Conservation (phyloP, 2,888 invertebrate species). For the Lasioglossum pauxillum region DNA sequence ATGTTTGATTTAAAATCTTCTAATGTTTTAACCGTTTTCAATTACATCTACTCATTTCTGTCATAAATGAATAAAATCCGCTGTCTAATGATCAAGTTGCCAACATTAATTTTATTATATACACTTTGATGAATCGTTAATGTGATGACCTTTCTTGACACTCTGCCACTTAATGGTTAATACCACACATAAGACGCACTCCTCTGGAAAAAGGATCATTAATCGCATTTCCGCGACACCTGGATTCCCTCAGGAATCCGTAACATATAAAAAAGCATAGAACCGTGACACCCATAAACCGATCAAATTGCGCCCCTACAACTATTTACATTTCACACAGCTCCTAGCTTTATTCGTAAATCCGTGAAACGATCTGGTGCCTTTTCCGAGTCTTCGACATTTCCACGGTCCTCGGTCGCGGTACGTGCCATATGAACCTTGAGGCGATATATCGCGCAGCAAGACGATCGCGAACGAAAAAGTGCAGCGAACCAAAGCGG, state of each 20-base stretch:
- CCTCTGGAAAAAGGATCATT: not conserved
- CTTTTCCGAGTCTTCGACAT: slow-evolving; percentile 77
- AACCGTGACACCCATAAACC: slow-evolving; percentile 14
- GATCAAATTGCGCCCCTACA: not conserved
- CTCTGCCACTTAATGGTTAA: not conserved
- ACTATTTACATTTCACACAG: slow-evolving; percentile 49
- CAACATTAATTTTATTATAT: not conserved
- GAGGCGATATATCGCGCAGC: slow-evolving; percentile 72
- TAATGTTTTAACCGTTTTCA: too few relatives aligned
- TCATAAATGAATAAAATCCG: too few relatives aligned
- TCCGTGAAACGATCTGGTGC: slow-evolving; percentile 42
- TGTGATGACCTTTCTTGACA: not conserved
- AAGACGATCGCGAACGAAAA: slow-evolving; percentile 31
- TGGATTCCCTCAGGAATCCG: too few relatives aligned
- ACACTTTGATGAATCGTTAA: not conserved
- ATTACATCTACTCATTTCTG: too few relatives aligned
- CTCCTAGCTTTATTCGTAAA: slow-evolving; percentile 20
- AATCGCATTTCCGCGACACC: not conserved
- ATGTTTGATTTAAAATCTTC: too few relatives aligned
- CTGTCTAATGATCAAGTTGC: not conserved
- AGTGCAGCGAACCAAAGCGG: slow-evolving; percentile 30
- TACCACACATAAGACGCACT: not conserved
- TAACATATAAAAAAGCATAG: not conserved
- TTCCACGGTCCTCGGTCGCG: slow-evolving; percentile 78
- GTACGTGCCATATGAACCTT: slow-evolving; percentile 77